Percentiles rank a stretch among this genome's conserved stretches.
These are phyloP conservation scores for Cheilosia vernalis DNA, from an alignment of 2,888 invertebrate species.

Conservation along the genomic window DNA sequence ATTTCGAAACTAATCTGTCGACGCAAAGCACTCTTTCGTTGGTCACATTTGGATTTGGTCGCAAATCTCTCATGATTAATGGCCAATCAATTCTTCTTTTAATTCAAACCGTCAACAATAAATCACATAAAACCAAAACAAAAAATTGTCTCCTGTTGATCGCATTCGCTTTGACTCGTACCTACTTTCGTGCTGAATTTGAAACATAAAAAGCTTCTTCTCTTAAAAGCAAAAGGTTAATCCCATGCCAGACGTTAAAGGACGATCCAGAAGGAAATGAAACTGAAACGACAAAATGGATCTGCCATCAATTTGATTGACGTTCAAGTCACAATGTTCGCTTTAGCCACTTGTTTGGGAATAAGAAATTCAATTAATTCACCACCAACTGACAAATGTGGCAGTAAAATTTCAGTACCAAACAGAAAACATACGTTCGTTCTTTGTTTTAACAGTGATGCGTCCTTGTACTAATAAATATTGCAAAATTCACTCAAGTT, in stretches of 20 bases:
- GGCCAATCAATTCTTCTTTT: slow-evolving; percentile 11
- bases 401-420: slow-evolving; percentile 43
- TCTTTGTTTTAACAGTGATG: background rate
- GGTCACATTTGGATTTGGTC: too few species aligned
- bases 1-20: background rate
- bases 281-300: background rate
- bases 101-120: slow-evolving; percentile 7
- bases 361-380: slow-evolving; percentile 49
- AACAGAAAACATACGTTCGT: background rate
- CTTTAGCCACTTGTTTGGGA: background rate
- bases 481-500: slow-evolving; percentile 29
- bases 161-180: too few species aligned
- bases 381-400: slow-evolving; percentile 46
- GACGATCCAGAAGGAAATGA: background rate
- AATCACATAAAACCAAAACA: slow-evolving; percentile 7
- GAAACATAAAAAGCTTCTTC: background rate
- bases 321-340: slow-evolving; percentile 11
- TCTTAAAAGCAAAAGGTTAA: background rate
- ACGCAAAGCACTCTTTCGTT: slow-evolving; percentile 6
- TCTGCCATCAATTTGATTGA: slow-evolving; percentile 24
- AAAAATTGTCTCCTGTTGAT: background rate
- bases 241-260: slow-evolving; percentile 9
- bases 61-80: background rate
- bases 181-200: too few species aligned
- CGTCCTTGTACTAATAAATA: slow-evolving; percentile 3